These are phyloP conservation scores for Piezodorus guildinii DNA, from an alignment of 1,140 invertebrate species.

Conservation along the genomic window DNA sequence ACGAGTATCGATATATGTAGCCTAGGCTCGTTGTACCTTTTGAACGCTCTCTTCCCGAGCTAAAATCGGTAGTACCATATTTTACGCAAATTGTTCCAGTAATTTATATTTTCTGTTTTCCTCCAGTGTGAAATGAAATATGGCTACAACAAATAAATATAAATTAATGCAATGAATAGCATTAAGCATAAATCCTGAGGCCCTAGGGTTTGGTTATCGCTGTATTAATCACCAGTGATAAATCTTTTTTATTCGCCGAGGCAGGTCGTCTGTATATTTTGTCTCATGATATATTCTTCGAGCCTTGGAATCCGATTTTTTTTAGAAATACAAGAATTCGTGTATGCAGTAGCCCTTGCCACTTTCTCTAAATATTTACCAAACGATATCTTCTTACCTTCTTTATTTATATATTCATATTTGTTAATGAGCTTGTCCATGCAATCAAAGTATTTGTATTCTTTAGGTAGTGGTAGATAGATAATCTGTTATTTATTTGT, in stretches of 20 bases:
- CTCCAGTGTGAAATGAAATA: background rate
- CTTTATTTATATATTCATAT: background rate
- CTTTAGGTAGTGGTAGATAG: too few relatives aligned
- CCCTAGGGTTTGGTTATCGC: conserved; percentile 1
- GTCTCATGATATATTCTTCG: background rate
- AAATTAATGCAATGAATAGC: conserved; percentile 6
- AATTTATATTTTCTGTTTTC: conserved; percentile 8
- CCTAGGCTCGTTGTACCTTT: too few relatives aligned
- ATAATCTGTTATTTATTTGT: too few relatives aligned
- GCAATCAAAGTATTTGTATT: too few relatives aligned
- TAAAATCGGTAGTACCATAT: too few relatives aligned
- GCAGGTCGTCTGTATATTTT: conserved; percentile 1
- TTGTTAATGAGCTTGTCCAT: background rate
- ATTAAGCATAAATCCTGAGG: conserved; percentile 2
- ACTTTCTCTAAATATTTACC: conserved; percentile 3
- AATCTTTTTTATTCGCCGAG: background rate
- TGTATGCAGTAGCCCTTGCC: background rate
- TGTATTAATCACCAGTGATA: background rate
- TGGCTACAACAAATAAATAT: conserved; percentile 1
- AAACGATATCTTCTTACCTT: background rate
- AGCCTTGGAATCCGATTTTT: background rate
- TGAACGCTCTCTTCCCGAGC: too few relatives aligned
- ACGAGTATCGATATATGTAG: too few relatives aligned
- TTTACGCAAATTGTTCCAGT: too few relatives aligned
- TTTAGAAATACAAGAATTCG: background rate